A percentile compares a stretch with the other conserved stretches of the same genome.
phyloP scores from a whole-genome alignment of 2,888 invertebrate genomes.

The Aproaerema taeniolella region DNA sequence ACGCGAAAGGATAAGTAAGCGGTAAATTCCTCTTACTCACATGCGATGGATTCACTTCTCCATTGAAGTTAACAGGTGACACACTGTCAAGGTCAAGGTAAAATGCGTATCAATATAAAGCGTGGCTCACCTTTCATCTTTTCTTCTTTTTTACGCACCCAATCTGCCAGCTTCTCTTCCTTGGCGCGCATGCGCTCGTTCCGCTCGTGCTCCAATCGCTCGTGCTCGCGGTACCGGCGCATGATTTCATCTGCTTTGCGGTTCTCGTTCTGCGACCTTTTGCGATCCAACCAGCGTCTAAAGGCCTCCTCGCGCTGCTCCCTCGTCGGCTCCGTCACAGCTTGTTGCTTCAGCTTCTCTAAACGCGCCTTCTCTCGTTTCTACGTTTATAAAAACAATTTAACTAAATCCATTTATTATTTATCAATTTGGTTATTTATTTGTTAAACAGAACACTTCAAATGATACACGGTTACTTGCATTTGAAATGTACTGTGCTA shows the following conservation, averaged over 20 bases:
- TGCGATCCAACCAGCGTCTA: slow-evolving; percentile 73
- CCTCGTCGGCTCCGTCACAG: slow-evolving; percentile 37
- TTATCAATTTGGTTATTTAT: too few species aligned
- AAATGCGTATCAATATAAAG: too few species aligned
- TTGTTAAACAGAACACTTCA: too few species aligned
- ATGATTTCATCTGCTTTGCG: slow-evolving; percentile 60
- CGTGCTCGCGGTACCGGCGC: slow-evolving; percentile 45
- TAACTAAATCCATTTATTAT: too few species aligned
- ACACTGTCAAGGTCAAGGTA: too few species aligned
- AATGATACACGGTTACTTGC: too few species aligned
- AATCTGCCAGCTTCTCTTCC: slow-evolving; percentile 69
- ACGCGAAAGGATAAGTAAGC: too few species aligned
- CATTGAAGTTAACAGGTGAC: too few species aligned
- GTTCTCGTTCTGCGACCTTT: slow-evolving; percentile 54
- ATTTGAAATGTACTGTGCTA: too few species aligned
- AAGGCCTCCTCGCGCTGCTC: slow-evolving; percentile 70
- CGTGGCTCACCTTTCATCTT: slow-evolving; percentile 70
- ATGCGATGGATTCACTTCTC: too few species aligned
- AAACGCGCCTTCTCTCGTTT: slow-evolving; percentile 49
- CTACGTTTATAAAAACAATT: too few species aligned
- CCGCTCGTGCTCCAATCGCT: slow-evolving; percentile 53
- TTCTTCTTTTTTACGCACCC: slow-evolving; percentile 79
- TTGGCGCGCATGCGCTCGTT: slow-evolving; percentile 51
- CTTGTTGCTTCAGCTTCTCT: slow-evolving; percentile 42
- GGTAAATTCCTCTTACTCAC: too few species aligned